These are phyloP conservation scores for Lerema accius DNA, from an alignment of 1,140 invertebrate species.

Conservation along the genomic window DNA sequence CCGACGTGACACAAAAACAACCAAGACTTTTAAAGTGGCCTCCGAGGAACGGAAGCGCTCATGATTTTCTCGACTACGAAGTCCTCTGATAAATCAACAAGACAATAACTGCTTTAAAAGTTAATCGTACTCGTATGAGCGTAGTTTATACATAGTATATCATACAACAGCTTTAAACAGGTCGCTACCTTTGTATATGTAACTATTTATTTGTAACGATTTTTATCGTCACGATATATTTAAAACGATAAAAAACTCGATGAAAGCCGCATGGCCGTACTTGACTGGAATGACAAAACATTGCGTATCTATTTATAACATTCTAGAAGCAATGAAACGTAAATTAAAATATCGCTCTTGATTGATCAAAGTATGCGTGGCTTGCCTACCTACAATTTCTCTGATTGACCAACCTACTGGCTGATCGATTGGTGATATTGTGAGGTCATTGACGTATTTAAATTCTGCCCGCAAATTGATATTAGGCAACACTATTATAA, in stretches of 20 bases:
- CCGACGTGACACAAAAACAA: no score
- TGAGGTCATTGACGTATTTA: constrained; percentile 55
- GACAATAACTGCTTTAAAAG: no score
- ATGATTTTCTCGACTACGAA: no score
- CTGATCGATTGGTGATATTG: constrained; percentile 52
- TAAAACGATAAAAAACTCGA: background rate
- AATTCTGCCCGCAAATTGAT: constrained; percentile 46
- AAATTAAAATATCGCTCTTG: constrained; percentile 15
- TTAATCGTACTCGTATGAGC: no score
- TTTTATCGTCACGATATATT: background rate
- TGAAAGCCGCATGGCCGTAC: background rate
- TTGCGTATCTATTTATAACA: background rate
- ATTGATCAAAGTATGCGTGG: constrained; percentile 10
- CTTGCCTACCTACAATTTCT: constrained; percentile 31
- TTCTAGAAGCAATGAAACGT: constrained; percentile 16
- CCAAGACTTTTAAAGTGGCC: no score
- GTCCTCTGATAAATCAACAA: no score
- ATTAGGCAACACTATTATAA: constrained; percentile 36
- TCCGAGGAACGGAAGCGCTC: no score
- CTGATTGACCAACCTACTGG: constrained; percentile 44
- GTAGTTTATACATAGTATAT: no score
- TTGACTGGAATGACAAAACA: background rate
- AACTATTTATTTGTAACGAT: no score
- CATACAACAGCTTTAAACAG: no score
- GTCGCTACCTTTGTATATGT: no score